Conservation (phyloP, 2,113 vertebrate species). For the Brachypodius melanocephalos region DNA sequence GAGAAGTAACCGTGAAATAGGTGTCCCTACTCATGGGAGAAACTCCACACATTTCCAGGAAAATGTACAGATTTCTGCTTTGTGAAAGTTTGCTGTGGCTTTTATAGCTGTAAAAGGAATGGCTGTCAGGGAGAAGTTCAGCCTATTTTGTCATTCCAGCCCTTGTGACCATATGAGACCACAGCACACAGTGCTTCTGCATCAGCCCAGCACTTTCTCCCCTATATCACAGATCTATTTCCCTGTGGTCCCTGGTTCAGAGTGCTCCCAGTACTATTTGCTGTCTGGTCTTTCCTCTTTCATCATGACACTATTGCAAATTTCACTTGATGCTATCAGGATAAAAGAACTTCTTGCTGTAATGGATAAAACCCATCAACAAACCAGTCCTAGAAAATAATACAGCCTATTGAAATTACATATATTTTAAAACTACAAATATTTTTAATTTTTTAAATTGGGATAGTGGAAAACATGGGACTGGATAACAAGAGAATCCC, state of each 20-base stretch:
- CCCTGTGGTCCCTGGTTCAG: background rate
- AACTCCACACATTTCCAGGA: background rate
- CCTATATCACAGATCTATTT: background rate
- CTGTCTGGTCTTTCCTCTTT: background rate
- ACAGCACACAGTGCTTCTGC: background rate
- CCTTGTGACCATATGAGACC: background rate
- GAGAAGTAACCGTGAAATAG: background rate
- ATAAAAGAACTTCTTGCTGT: background rate
- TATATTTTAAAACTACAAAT: background rate
- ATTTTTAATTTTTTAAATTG: background rate
- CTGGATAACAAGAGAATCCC: background rate
- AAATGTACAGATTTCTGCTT: background rate
- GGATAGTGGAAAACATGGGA: background rate
- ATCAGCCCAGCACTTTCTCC: background rate
- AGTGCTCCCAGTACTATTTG: background rate
- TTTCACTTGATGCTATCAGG: background rate
- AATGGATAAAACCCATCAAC: background rate
- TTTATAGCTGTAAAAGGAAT: background rate
- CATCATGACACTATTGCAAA: background rate
- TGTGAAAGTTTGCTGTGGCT: background rate
- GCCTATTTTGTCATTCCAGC: background rate
- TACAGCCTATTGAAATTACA: background rate
- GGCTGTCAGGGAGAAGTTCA: background rate
- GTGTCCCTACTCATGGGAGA: background rate
- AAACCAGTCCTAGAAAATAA: background rate